Conservation (phyloP, 2,888 invertebrate genomes). For the Phengaris arion region DNA sequence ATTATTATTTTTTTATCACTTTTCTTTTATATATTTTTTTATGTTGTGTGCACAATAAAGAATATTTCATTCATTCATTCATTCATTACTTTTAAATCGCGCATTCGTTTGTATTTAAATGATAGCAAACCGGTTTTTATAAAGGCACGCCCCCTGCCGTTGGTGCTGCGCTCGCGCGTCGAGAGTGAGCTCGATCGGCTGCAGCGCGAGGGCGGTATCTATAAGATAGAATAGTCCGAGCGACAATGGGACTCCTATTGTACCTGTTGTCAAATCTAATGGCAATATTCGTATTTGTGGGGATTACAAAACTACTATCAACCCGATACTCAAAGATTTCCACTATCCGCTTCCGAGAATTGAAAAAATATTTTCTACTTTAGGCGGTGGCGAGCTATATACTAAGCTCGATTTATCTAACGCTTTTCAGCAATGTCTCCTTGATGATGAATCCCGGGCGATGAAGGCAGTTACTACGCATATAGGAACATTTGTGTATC, state of each 20-base stretch:
- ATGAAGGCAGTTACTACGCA: conserved; percentile 42
- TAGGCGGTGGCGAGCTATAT: conserved; percentile 39
- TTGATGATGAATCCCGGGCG: conserved; percentile 37
- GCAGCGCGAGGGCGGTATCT: conserved; percentile 39
- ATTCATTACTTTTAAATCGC: conserved; percentile 32
- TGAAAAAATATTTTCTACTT: conserved; percentile 36
- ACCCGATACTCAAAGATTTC: conserved; percentile 37
- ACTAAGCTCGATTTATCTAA: conserved; percentile 41
- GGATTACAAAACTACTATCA: conserved; percentile 42
- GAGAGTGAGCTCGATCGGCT: conserved; percentile 42
- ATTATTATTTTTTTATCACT: too few relatives aligned
- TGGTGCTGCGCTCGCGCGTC: conserved; percentile 40
- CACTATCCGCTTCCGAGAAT: conserved; percentile 40
- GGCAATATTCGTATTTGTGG: conserved; percentile 40
- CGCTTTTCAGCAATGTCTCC: conserved; percentile 38
- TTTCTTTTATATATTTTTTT: too few relatives aligned
- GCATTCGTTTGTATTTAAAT: conserved; percentile 32
- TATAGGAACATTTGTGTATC: conserved; percentile 33
- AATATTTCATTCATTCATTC: too few relatives aligned
- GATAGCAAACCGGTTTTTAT: conserved; percentile 35
- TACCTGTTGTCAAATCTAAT: conserved; percentile 36
- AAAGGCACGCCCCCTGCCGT: conserved; percentile 39
- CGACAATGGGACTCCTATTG: conserved; percentile 27
- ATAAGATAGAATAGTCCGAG: conserved; percentile 37
- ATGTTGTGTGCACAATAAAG: too few relatives aligned